phyloP scores from a whole-genome alignment of 2,888 invertebrate genomes.

The Synanthedon andrenaeformis region DNA sequence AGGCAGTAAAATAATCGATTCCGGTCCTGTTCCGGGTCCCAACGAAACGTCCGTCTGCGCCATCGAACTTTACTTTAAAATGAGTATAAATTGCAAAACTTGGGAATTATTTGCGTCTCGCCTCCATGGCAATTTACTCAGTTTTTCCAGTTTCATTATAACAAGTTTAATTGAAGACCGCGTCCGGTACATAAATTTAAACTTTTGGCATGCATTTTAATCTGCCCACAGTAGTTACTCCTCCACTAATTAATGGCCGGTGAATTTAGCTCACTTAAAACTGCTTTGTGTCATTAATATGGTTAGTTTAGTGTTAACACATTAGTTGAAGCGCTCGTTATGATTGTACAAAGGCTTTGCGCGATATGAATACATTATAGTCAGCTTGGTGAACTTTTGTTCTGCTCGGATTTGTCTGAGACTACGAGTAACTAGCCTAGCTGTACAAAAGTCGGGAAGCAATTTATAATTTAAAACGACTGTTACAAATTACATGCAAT shows the following conservation, averaged over 20 bases:
- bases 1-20: constrained; percentile 38
- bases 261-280: constrained; percentile 24
- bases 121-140: constrained; percentile 46
- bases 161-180: constrained; percentile 66
- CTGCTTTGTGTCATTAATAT: constrained; percentile 9
- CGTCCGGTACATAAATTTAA: constrained; percentile 62
- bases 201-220: constrained; percentile 64
- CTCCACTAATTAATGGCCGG: constrained; percentile 32
- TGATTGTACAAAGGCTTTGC: not conserved
- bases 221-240: constrained; percentile 47
- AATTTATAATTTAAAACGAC: too few relatives aligned
- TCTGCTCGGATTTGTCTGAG: too few relatives aligned
- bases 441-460: too few relatives aligned
- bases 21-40: constrained; percentile 15
- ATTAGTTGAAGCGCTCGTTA: not conserved
- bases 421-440: too few relatives aligned
- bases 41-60: constrained; percentile 31
- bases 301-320: not conserved
- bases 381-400: not conserved
- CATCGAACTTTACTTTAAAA: constrained; percentile 49
- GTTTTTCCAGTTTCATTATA: constrained; percentile 61
- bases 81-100: constrained; percentile 61
- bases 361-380: not conserved
- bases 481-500: too few relatives aligned
- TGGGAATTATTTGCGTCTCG: constrained; percentile 54